phyloP scores from a whole-genome alignment of 2,797 vertebrate genomes.

The Myiotriccus ornatus region DNA sequence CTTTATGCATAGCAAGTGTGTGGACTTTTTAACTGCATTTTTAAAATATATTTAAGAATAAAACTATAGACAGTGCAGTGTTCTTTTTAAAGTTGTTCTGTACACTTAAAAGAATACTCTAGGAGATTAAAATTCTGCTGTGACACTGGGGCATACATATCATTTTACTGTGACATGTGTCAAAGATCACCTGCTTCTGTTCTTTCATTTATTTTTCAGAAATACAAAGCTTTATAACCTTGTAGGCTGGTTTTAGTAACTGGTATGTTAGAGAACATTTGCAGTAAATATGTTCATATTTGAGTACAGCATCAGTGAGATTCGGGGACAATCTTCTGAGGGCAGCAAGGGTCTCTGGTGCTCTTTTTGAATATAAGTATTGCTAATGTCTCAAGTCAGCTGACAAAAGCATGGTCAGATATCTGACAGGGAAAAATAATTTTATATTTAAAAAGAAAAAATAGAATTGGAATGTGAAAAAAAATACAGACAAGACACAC shows the following conservation, averaged over 20 bases:
- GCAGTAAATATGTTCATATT: not conserved
- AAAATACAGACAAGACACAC: not conserved
- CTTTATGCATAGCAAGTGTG: not conserved
- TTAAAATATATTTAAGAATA: not conserved
- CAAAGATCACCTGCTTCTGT: slow-evolving; percentile 40
- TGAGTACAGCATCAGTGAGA: not conserved
- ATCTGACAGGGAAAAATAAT: not conserved
- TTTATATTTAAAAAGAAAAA: not conserved
- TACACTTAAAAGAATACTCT: not conserved
- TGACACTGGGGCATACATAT: slow-evolving; percentile 1
- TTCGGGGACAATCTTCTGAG: not conserved
- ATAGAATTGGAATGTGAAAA: not conserved
- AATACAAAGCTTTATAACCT: slow-evolving; percentile 18
- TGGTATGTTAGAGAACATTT: not conserved
- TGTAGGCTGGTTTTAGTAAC: not conserved
- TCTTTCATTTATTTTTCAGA: slow-evolving; percentile 34
- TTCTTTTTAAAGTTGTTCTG: not conserved
- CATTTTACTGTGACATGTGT: slow-evolving; percentile 8
- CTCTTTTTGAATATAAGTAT: not conserved
- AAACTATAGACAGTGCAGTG: not conserved
- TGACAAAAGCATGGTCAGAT: not conserved
- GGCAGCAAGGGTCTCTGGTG: not conserved
- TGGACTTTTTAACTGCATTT: not conserved
- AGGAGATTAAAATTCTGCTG: not conserved
- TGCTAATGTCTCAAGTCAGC: not conserved